Conservation (phyloP, 92 coral and sea anemone species). For the Metridium senile region DNA sequence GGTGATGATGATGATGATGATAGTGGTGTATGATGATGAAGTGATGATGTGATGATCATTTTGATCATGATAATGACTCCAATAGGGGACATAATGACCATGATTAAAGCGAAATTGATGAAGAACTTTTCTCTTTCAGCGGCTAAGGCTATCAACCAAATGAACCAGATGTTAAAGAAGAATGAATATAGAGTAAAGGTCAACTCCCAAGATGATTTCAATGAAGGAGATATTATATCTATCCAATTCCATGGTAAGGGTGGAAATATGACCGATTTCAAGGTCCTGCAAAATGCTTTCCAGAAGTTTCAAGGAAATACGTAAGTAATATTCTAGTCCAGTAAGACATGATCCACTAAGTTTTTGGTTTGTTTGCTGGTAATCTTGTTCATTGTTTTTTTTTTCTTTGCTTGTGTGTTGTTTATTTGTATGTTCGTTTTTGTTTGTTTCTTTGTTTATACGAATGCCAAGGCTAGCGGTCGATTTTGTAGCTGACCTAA, state of each 20-base stretch:
- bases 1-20: no score
- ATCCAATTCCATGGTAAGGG: neutral
- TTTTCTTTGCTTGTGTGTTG: no score
- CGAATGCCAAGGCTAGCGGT: no score
- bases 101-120: no score
- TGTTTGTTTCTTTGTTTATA: no score
- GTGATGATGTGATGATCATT: no score
- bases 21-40: no score
- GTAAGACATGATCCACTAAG: neutral
- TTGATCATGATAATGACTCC: no score
- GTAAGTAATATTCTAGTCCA: neutral
- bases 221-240: neutral
- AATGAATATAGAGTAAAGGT: neutral
- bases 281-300: neutral
- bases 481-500: no score
- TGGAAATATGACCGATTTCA: conserved; percentile 7
- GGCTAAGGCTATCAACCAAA: neutral
- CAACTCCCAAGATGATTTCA: conserved; percentile 3
- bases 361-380: neutral
- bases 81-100: no score
- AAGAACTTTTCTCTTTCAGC: neutral
- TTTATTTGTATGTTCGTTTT: no score
- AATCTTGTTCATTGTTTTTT: no score
- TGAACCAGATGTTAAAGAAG: neutral
- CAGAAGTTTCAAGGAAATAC: conserved; percentile 5